Evolutionary conservation across 2,888 invertebrate species (phyloP), one percentile per base, ranked within the genome.

Genomic region (Lepidocyrtinus sp.): DNA sequence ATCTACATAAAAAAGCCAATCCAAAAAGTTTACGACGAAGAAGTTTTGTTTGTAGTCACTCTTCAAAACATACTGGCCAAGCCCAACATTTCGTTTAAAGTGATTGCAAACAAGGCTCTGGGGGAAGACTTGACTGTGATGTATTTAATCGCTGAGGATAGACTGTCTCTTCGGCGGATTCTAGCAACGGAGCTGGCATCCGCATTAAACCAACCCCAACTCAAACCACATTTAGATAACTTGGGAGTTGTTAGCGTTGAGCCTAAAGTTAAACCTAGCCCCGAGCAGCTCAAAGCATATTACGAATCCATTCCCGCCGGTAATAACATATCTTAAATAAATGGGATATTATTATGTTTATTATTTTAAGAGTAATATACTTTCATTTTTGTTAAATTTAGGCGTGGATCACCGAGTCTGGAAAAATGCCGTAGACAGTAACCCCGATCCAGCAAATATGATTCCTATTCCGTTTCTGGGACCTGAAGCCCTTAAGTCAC

Each of bases 391-490:
- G n/a, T n/a, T n/a, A n/a, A 83, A 82, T 86, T 76, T 88, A 93
- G 95, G 97, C n/a, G 94, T 98, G 88, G 97, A 98, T 89, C 93
- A 94, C 65, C 91, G 96, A 81, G 91, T 98, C 87, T 99, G 99
- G 99, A 94, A 95, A 87, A 98, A 99, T 89, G 98, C 98, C 0
- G 96, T 97, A 87, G 90, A 94, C 26, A 98, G 98, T 88, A 99
- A 99, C 90, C 99, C 99, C 0, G 95, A 98, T 89, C 93, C 96
- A 0, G 92, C 92, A 45, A 93, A 93, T 87, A 94, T 96, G 87
- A 94, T 99, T 87, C 99, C 99, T 0, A 95, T 97, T 12, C 96
- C 98, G 0, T 94, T 99, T 89, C 93, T 97, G 84, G 99, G 99
- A 0, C 98, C 98, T 88, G 89, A 89, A 45, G 91, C 91, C 83